Evolutionary conservation across 2,113 vertebrate genomes (phyloP), one percentile per base, ranked within the genome.

Genomic region (Saguinus imperator): DNA sequence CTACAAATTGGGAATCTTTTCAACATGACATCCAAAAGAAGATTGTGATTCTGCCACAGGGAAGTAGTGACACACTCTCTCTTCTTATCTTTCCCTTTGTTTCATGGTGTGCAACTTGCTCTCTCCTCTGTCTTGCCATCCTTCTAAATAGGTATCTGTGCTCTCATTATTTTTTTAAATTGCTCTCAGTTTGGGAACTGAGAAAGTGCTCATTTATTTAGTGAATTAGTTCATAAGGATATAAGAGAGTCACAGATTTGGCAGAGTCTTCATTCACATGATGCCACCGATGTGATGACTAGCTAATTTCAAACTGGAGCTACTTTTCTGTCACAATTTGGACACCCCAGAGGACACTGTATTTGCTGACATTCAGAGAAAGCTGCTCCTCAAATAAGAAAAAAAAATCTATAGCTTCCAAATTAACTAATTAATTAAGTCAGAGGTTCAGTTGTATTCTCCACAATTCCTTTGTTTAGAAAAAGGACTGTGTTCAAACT

Each of bases 11-110:
- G 98, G 97, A 98, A 98, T 96, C 98, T 98, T 98, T 98, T 98
- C 98, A 98, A 98, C 96, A 98, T 97, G 97, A 98, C 98, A 98
- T 98, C 98, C 98, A 98, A 98, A 98, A 98, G 98, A 98, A 98
- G 98, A 96, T 97, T 98, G 96, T 96, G 97, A 98, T 97, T 98
- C 98, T 98, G 98, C 98, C 86, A 95, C 84, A 17, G 95, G 97
- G 96, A 97, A 97, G 93, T 94, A 98, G 98, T 97, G 98, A 98
- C 94, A 93, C 2, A 43, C 81, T 85, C 79, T 5, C 91, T 86
- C 88, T 79, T 85, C 81, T 89, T 52, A 66, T 79, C 66, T 95
- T 84, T 92, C 72, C 95, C 75, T 93, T 84, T 93, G 88, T 94
- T 94, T 95, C 58, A 3, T 16, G 43, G 92, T 40, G 45, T n/a